These are phyloP conservation scores for Lasiurus borealis DNA, from an alignment of 2,113 vertebrate genomes.

Conservation along the genomic window DNA sequence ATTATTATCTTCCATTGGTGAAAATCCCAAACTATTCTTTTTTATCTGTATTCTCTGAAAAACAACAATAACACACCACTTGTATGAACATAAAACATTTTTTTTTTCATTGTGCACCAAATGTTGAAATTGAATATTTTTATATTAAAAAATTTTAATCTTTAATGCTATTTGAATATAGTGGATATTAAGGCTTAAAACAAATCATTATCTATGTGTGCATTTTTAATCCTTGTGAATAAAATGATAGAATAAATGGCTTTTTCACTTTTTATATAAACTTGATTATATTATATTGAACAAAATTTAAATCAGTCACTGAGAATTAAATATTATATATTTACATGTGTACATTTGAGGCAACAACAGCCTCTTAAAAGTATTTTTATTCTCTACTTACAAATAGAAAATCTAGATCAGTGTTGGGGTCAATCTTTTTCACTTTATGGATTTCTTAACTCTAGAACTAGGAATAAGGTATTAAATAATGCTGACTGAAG, in stretches of 20 bases:
- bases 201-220: not conserved
- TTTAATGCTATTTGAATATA: not conserved
- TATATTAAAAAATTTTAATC: not conserved
- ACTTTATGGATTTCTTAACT: constrained; percentile 20
- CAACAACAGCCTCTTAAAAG: not conserved
- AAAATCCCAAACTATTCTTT: not conserved
- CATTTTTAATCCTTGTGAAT: not conserved
- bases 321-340: not conserved
- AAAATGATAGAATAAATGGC: not conserved
- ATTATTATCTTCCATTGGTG: not conserved
- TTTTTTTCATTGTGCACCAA: not conserved
- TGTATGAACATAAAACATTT: not conserved
- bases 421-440: not conserved
- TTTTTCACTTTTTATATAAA: not conserved
- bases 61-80: not conserved
- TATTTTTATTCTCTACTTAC: not conserved
- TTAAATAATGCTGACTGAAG: constrained; percentile 24
- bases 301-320: not conserved
- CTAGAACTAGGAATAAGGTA: not conserved
- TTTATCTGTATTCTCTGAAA: not conserved
- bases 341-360: not conserved
- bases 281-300: not conserved
- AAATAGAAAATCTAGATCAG: not conserved
- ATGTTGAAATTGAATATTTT: not conserved
- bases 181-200: not conserved